Evolutionary conservation across 2,113 vertebrate genomes (phyloP), one percentile per base, ranked within the genome.

Genomic region (Clarias gariepinus): DNA sequence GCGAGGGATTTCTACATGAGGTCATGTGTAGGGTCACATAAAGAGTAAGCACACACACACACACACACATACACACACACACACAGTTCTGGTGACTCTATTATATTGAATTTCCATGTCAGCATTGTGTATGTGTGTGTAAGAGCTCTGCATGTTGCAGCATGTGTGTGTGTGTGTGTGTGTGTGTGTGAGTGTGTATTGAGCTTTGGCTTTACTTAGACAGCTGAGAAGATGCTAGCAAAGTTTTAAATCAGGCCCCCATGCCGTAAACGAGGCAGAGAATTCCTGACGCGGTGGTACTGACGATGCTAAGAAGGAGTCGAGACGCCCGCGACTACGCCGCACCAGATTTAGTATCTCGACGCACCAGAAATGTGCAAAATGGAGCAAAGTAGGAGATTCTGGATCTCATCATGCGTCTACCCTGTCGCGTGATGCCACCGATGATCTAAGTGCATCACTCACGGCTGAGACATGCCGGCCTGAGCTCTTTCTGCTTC

Each of bases 1-100:
- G 86, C 66, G 68, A 87, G 33, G 52, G 71, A 85, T 12, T 71
- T 41, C 78, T 64, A 83, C 81, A 86, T 25, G 3, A 28, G 69
- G 83, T 82, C 16, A 53, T 36, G 55, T n/a, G 36, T 83, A 79
- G 73, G 58, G 71, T 81, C 47, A 81, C 10, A 18, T 60, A 71
- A 81, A 85, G 25, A 36, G 71, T 55, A 81, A 41, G 60, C 55
- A 84, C 9, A n/a, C 47, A 71, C 60, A 58, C n/a, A 25, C 41
- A 5, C 16, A 18, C 15, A 58, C 57, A 58, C 12, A 58, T 12
- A 58, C 33, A 71, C 66, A 68, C n/a, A 68, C 64, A 68, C 64
- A 68, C n/a, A 66, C 11, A 66, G 3, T 11, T 30, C 66, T 30
- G 28, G 33, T 19, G 30, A 33, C 15, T 18, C 16, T 30, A 30